Percentiles rank a stretch among this genome's conserved stretches.
phyloP scores from a whole-genome alignment of 2,113 vertebrate species.

The Tyto alba region DNA sequence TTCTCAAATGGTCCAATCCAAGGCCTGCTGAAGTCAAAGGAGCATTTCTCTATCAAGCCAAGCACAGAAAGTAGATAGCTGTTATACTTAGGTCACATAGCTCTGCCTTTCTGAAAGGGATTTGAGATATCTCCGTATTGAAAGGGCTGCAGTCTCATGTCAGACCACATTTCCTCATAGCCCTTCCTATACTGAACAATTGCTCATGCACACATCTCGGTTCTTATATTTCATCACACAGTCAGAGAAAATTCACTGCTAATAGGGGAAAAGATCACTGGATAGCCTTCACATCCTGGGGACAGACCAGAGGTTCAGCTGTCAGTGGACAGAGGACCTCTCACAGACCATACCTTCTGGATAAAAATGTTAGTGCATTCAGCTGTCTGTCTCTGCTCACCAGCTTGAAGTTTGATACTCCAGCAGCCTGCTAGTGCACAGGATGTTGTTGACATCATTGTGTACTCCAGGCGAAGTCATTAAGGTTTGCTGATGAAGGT shows the following conservation, averaged over 20 bases:
- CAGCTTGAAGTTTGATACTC: neutral
- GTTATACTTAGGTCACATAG: neutral
- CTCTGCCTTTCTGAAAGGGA: neutral
- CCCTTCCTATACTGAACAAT: neutral
- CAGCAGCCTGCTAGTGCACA: neutral
- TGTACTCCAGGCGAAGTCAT: neutral
- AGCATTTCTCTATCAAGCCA: neutral
- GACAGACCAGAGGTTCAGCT: neutral
- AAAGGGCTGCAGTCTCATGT: neutral
- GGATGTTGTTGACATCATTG: neutral
- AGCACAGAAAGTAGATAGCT: no score
- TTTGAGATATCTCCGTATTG: neutral
- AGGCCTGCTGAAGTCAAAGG: neutral
- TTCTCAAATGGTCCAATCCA: neutral
- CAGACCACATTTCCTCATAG: neutral
- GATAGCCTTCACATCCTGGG: fast-evolving
- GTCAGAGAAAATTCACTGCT: neutral
- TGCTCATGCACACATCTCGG: neutral
- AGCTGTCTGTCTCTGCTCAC: no score
- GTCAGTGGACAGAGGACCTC: neutral
- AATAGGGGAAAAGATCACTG: neutral
- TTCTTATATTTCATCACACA: neutral
- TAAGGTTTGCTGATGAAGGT: neutral
- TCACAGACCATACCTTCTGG: neutral
- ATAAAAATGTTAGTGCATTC: neutral